Conservation (phyloP, 2,888 invertebrate species). For the Leptarthrus brevirostris region DNA sequence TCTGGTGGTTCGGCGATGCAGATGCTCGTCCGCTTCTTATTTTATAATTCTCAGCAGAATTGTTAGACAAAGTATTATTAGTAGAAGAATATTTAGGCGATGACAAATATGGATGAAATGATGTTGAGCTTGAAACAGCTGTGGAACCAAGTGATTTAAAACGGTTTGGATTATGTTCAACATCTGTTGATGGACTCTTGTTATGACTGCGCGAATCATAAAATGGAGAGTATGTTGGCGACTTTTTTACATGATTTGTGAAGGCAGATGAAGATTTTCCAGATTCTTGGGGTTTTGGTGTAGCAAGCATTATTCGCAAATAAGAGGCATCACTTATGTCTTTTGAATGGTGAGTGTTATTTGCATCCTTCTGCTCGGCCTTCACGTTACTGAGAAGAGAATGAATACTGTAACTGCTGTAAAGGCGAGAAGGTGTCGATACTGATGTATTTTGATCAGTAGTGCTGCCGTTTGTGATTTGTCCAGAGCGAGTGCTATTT, state of each 20-base stretch:
- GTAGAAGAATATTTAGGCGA: slow-evolving; percentile 57
- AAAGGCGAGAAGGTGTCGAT: slow-evolving; percentile 65
- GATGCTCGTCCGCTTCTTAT: slow-evolving; percentile 55
- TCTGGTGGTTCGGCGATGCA: slow-evolving; percentile 56
- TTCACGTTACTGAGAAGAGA: slow-evolving; percentile 75
- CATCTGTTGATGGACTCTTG: slow-evolving; percentile 43
- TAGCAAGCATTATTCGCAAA: slow-evolving; percentile 63
- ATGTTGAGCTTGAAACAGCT: slow-evolving; percentile 50
- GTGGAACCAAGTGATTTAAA: slow-evolving; percentile 51
- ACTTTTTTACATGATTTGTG: slow-evolving; percentile 47
- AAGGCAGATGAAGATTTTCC: slow-evolving; percentile 31
- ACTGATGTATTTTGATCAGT: slow-evolving; percentile 35
- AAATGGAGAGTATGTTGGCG: slow-evolving; percentile 49
- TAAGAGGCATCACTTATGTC: slow-evolving; percentile 62
- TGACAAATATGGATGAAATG: slow-evolving; percentile 56
- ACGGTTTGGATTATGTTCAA: slow-evolving; percentile 50
- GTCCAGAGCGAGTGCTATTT: slow-evolving; percentile 11
- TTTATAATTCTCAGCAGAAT: slow-evolving; percentile 53
- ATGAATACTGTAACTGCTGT: slow-evolving; percentile 86
- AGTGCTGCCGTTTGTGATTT: slow-evolving; percentile 32
- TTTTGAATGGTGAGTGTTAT: slow-evolving; percentile 66
- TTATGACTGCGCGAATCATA: slow-evolving; percentile 49
- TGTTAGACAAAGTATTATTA: slow-evolving; percentile 57
- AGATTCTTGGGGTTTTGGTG: slow-evolving; percentile 66
- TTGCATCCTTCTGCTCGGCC: slow-evolving; percentile 56